phyloP scores from a whole-genome alignment of 2,888 invertebrate species.

The Polydrusus tereticollis region DNA sequence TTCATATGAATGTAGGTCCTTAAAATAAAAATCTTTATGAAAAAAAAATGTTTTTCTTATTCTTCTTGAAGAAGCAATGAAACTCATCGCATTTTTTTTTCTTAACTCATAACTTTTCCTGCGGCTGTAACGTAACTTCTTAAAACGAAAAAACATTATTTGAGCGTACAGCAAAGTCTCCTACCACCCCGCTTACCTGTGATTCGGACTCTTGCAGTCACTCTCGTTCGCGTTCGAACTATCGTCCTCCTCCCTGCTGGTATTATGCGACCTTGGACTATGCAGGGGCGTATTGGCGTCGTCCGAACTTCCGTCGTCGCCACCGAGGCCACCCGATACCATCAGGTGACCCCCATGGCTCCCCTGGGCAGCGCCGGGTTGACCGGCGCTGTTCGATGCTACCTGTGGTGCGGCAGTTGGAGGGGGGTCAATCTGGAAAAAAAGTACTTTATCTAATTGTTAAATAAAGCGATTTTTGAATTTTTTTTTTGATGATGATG shows the following conservation, averaged over 20 bases:
- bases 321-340: constrained; percentile 21
- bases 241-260: constrained; percentile 75
- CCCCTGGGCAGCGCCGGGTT: constrained; percentile 38
- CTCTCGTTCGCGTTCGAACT: constrained; percentile 78
- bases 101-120: no score
- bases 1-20: no score
- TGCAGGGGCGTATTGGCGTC: constrained; percentile 65
- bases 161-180: background rate
- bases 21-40: no score
- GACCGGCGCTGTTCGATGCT: constrained; percentile 52
- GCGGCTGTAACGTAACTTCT: no score
- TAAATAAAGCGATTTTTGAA: background rate
- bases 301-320: constrained; percentile 60
- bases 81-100: no score
- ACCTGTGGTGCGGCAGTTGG: constrained; percentile 28
- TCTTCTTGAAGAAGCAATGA: no score
- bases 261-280: constrained; percentile 72
- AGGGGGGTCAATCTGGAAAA: constrained; percentile 55
- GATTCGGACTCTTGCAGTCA: constrained; percentile 79
- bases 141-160: no score
- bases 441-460: background rate
- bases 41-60: no score
- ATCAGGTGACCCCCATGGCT: constrained; percentile 28
- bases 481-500: background rate
- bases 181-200: constrained; percentile 69